Conservation (phyloP, 2,113 vertebrate genomes). For the Stegastes partitus region DNA sequence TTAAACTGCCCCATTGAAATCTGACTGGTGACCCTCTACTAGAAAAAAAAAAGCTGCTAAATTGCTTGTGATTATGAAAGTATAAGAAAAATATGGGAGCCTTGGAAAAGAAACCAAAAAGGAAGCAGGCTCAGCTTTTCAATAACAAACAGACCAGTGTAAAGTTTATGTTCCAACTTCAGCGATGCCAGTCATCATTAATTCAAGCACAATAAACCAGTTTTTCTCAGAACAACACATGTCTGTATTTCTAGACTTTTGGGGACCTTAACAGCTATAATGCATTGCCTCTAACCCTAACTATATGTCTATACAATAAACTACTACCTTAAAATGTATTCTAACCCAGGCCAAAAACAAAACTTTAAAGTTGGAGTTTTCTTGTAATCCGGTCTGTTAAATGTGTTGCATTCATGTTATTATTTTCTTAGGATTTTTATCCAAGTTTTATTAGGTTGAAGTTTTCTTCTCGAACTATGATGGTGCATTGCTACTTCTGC, state of each 20-base stretch:
- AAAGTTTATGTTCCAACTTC: constrained; percentile 44
- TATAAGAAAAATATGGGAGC: background rate
- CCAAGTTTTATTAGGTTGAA: background rate
- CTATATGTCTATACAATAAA: background rate
- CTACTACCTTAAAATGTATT: background rate
- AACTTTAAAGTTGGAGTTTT: background rate
- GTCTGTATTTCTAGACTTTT: constrained; percentile 11
- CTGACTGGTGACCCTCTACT: no score
- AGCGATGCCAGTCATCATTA: constrained; percentile 39
- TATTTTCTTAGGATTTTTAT: no score
- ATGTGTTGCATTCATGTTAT: no score
- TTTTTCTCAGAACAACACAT: constrained; percentile 29
- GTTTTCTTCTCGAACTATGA: background rate
- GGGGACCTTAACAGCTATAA: background rate
- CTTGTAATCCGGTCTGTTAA: background rate
- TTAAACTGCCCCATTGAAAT: background rate
- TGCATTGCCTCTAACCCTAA: background rate
- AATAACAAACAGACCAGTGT: constrained; percentile 52
- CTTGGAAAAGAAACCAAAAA: constrained; percentile 31
- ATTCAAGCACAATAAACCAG: constrained; percentile 52
- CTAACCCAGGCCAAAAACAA: no score
- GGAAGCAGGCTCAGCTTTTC: constrained; percentile 37
- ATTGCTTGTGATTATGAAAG: background rate
- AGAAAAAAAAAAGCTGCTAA: background rate
- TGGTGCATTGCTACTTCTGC: background rate